Conservation (phyloP, 2,113 vertebrate species). For the Psittacara wagleri region DNA sequence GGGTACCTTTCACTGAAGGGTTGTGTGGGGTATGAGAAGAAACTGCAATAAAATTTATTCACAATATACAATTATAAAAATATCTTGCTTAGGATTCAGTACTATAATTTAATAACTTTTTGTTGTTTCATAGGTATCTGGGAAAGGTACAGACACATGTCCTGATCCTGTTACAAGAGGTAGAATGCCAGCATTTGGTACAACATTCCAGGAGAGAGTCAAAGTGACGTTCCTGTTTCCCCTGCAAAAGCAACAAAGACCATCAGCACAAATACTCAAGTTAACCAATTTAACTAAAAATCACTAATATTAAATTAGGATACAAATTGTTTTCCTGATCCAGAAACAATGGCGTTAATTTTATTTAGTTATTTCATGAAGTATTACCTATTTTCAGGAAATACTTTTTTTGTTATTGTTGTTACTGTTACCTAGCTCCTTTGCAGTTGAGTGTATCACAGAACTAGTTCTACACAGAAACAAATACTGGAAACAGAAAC, state of each 20-base stretch:
- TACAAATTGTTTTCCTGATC: not conserved
- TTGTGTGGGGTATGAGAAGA: slow-evolving; percentile 43
- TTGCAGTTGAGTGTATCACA: not conserved
- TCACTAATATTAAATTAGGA: not conserved
- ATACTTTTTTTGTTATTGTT: not conserved
- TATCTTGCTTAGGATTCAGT: slow-evolving; percentile 74
- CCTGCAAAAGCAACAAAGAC: slow-evolving; percentile 72
- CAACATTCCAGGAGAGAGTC: slow-evolving; percentile 97
- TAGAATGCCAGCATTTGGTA: slow-evolving; percentile 96
- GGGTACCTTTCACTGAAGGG: slow-evolving; percentile 49
- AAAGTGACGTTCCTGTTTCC: slow-evolving; percentile 96
- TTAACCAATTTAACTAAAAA: not conserved
- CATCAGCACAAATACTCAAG: not conserved
- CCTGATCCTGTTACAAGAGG: slow-evolving; percentile 94
- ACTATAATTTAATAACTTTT: slow-evolving; percentile 91
- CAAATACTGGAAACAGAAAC: not conserved
- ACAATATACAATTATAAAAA: slow-evolving; percentile 79
- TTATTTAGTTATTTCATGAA: not conserved
- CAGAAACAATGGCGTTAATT: not conserved
- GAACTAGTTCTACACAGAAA: not conserved
- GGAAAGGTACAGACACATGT: slow-evolving; percentile 90
- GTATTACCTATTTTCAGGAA: not conserved
- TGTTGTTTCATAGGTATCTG: slow-evolving; percentile 89
- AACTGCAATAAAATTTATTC: slow-evolving; percentile 70
- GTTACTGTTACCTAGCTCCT: not conserved